Base-by-base conservation (phyloP, 1,140 invertebrate genomes). In the Cyphomyrmex costatus region DNA sequence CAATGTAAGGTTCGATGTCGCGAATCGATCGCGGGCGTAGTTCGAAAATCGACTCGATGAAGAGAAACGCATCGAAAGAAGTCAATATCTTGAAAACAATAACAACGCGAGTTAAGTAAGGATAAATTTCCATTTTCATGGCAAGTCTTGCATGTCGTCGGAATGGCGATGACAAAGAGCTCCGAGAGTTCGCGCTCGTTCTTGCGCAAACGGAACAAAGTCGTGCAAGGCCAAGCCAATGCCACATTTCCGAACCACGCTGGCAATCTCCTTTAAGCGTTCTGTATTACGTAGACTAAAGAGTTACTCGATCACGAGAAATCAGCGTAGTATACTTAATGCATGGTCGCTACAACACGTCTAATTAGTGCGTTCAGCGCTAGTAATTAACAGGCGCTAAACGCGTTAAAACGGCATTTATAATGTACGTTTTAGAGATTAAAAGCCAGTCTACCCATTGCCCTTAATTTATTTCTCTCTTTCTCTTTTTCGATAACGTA, bases 221-320 rank as follows among this genome's bases (percentile, higher is more conserved):
- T 74, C 66, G 79, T 60, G 79, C 79, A 83, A 83, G 79, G 79
- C 36, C 79, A 46, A 68, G 14, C 36, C 79, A 82, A 73, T 73
- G 79, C 53, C 79, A 73, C 36, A 51, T 83, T 83, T 83, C 73
- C 79, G 19, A 73, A n/a, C 16, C 79, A 19, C 10, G n/a, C 27
- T 27, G 27, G 6, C 19, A 42, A 6, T n/a, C 30, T 36, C 21
- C 16, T 27, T 56, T 19, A 24, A 36, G 12, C 36, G 16, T 27
- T 60, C 60, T 58, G 16, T 19, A 7, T 21, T 7, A 30, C 21
- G 8, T 24, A 19, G 27, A 21, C 27, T 16, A 21, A 78, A 42
- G 7, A 80, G 65, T 2, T 60, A 14, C 7, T n/a, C 51, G 24
- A 71, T 73, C 24, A 53, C 36, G 53, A 42, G 30, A 71, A 82